Evolutionary conservation across 2,113 vertebrate species (phyloP).

Genomic region (Riparia riparia): DNA sequence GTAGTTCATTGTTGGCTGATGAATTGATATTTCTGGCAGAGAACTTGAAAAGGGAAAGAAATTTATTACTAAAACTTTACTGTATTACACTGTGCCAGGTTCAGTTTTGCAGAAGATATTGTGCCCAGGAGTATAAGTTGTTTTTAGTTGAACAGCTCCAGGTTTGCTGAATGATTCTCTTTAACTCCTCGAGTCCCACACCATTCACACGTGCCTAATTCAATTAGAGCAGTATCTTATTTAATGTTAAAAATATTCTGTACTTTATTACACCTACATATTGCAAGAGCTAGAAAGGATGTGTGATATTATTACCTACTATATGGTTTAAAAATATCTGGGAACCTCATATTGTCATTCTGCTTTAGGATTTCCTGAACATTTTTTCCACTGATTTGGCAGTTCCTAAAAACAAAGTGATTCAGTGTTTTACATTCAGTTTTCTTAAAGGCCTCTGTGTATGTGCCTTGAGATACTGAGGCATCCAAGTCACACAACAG

Average conservation of each 20-base stretch:
- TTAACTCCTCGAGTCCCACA: conserved; percentile 24
- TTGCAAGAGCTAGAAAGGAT: background rate
- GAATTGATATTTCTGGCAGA: conserved; percentile 15
- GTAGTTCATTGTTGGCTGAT: conserved; percentile 24
- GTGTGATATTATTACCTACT: background rate
- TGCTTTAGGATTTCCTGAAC: conserved; percentile 31
- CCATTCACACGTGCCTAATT: background rate
- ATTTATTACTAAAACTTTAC: conserved; percentile 52
- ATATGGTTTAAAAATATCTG: background rate
- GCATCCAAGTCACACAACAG: background rate
- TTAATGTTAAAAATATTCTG: background rate
- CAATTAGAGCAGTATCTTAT: background rate
- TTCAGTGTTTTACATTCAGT: background rate
- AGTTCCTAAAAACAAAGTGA: background rate
- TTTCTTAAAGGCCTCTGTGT: background rate
- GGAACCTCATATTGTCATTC: background rate
- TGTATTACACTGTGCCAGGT: conserved; percentile 1
- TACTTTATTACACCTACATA: background rate
- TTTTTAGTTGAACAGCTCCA: conserved; percentile 24
- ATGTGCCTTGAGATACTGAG: background rate
- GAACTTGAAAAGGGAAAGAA: conserved; percentile 33
- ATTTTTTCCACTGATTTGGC: background rate
- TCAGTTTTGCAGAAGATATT: conserved; percentile 28
- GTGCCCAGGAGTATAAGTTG: conserved; percentile 22
- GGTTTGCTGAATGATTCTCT: background rate